Percentiles rank a stretch among this genome's conserved stretches.
Conservation (phyloP, 2,113 vertebrate species). For the Lepus timidus region DNA sequence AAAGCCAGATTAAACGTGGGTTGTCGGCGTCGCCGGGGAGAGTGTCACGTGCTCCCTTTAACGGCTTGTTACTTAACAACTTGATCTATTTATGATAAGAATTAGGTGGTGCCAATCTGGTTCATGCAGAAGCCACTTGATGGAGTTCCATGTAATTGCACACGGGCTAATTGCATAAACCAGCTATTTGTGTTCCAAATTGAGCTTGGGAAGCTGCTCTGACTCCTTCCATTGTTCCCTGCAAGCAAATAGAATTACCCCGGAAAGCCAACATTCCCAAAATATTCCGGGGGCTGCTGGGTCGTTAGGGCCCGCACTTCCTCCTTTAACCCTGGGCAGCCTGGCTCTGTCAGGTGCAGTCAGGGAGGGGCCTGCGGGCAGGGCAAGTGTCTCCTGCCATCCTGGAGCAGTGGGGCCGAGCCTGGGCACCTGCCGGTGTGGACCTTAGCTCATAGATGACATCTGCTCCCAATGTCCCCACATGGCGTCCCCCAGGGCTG, state of each 20-base stretch:
- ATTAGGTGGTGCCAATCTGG: conserved; percentile 74
- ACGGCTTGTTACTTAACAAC: conserved; percentile 77
- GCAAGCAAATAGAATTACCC: conserved; percentile 62
- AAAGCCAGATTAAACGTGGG: conserved; percentile 72
- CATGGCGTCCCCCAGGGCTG: not conserved
- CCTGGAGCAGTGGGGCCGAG: no score
- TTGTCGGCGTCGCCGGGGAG: conserved; percentile 46
- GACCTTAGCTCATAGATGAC: no score
- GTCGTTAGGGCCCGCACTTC: not conserved
- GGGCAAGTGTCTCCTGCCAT: no score
- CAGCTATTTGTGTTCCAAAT: conserved; percentile 71
- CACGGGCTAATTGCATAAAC: conserved; percentile 67
- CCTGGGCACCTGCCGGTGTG: no score
- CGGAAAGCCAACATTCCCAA: conserved; percentile 15
- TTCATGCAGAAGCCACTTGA: conserved; percentile 62
- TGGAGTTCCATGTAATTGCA: conserved; percentile 62
- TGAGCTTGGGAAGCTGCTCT: conserved; percentile 56
- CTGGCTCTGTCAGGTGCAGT: not conserved
- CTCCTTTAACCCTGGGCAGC: not conserved
- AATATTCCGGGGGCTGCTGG: not conserved
- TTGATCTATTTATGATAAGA: conserved; percentile 76
- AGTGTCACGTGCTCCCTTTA: conserved; percentile 66
- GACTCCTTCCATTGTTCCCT: conserved; percentile 60
- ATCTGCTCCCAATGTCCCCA: not conserved
- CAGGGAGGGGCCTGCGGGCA: no score